Evolutionary conservation across 1,140 invertebrate genomes (phyloP).

Genomic region (Eurosta solidaginis): DNA sequence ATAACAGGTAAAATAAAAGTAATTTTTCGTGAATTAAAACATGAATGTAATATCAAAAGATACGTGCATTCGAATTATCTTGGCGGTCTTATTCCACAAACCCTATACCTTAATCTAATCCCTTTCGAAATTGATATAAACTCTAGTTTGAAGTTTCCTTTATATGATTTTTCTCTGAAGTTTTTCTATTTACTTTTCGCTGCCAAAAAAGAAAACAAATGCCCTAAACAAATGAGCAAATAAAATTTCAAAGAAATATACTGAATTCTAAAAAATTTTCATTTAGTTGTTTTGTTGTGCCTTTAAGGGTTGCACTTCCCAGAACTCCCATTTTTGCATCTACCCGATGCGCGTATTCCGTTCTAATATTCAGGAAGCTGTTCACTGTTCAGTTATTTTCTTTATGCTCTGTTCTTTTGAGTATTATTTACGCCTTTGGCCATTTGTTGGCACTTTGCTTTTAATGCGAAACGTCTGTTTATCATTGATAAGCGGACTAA

Average conservation of each 20-base stretch:
- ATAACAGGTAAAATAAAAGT: no score
- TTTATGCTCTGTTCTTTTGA: not conserved
- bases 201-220: not conserved
- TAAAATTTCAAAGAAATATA: not conserved
- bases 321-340: not conserved
- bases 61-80: no score
- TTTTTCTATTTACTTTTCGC: not conserved
- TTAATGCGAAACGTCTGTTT: slow-evolving; percentile 7
- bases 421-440: not conserved
- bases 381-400: no score
- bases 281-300: not conserved
- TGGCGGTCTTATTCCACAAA: no score
- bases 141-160: no score
- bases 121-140: no score
- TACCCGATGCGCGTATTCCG: no score
- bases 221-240: not conserved
- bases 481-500: not conserved
- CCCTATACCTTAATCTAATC: no score
- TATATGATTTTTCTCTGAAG: not conserved
- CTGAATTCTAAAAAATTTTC: not conserved
- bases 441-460: not conserved
- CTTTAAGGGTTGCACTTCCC: not conserved
- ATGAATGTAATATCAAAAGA: no score
- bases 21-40: no score
- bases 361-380: no score